Conservation (phyloP, 2,888 invertebrate genomes). For the Microchrysa polita region DNA sequence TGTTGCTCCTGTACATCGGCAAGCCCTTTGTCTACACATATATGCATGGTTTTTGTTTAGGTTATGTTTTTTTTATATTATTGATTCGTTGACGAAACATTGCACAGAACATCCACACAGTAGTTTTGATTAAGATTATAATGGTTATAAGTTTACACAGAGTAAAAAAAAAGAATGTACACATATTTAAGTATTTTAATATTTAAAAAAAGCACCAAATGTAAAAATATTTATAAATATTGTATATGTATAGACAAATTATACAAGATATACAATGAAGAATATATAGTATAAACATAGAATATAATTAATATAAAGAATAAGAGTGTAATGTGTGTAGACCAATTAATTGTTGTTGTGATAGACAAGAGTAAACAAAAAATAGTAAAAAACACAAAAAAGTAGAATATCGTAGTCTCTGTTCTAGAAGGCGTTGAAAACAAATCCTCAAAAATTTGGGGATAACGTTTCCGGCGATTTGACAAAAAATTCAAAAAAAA, state of each 20-base stretch:
- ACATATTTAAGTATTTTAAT: slow-evolving; percentile 29
- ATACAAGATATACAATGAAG: slow-evolving; percentile 1
- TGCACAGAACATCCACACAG: too few species aligned
- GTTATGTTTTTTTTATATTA: slow-evolving; percentile 20
- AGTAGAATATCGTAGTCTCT: too few species aligned
- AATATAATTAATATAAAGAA: background rate
- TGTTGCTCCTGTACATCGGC: slow-evolving; percentile 51
- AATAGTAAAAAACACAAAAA: too few species aligned
- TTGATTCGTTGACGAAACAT: background rate
- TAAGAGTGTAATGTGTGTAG: background rate
- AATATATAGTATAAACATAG: background rate
- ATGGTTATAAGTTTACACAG: slow-evolving; percentile 36
- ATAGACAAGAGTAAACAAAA: background rate
- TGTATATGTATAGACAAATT: slow-evolving; percentile 1
- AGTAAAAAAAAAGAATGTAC: slow-evolving; percentile 31
- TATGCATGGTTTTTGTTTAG: slow-evolving; percentile 50
- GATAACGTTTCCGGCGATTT: too few species aligned
- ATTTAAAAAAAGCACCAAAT: slow-evolving; percentile 36
- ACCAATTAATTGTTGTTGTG: background rate
- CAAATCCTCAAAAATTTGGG: too few species aligned
- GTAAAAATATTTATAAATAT: background rate
- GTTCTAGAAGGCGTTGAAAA: too few species aligned
- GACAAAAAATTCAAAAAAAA: too few species aligned
- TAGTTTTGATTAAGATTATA: too few species aligned
- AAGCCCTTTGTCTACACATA: slow-evolving; percentile 51